Evolutionary conservation across 1,140 invertebrate genomes (phyloP), one percentile per base, ranked within the genome.

Genomic region (Macrosteles quadrilineatus): DNA sequence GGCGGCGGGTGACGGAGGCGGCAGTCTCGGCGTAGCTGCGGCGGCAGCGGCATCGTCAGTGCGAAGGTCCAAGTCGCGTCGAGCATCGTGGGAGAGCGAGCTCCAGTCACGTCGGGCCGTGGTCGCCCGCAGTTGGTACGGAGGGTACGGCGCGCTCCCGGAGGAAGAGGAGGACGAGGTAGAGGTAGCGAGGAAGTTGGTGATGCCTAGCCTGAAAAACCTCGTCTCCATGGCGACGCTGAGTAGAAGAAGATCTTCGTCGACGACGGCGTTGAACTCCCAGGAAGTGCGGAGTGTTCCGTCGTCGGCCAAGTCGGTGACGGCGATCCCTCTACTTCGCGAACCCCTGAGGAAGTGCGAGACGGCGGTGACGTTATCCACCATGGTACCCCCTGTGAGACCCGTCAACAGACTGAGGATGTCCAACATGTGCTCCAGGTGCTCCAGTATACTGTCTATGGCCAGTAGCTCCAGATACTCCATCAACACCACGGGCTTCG

Each of bases 361-460:
- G 25, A 75, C 74, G 23, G 67, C 73, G 27, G 43, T 76, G 3
- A 66, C 73, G 17, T 69, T 76, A 19, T 69, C 71, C 23, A 73
- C 55, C 23, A 32, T 67, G 3, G 57, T 53, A 67, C 32, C 55
- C 67, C 80, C 79, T 65, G n/a, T n/a, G n/a, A 78, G 81, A 53
- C 84, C 84, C 9, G 80, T 87, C 59, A 89, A 89, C 75, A 78
- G 87, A 69, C 81, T 89, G 64, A 80, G 87, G 21, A 80, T 82
- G 45, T 72, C 73, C 43, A 67, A 75, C 50, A 74, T 81, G 67
- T 76, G 77, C 74, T 77, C 79, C 4, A 73, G 75, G 30, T 93
- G 91, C 78, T 93, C 90, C 30, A 92, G 90, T 79, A 78, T 94
- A 29, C 78, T 93, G 40, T 92, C 91, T 0, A 80, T 94, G 73